Percentiles rank a stretch among this genome's conserved stretches.
Conservation (phyloP, 2,888 invertebrate genomes). For the Cacoxenus indagator region DNA sequence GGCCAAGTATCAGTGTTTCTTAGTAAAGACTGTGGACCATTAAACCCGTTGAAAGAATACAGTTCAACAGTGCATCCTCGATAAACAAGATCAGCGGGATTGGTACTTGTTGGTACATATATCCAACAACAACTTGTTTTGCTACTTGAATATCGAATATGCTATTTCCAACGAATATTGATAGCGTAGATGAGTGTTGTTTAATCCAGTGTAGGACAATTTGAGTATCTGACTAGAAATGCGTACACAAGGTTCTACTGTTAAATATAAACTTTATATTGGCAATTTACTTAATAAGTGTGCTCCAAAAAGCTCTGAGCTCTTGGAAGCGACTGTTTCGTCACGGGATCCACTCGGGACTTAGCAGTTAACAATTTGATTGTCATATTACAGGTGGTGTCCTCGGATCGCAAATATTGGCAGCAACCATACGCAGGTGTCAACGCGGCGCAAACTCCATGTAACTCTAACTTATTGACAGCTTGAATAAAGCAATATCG, state of each 20-base stretch:
- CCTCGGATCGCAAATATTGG: neutral
- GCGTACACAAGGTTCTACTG: neutral
- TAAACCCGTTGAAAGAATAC: neutral
- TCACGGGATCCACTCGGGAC: neutral
- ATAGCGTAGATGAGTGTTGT: neutral
- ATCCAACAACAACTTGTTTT: neutral
- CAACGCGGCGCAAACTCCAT: neutral
- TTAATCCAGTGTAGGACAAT: neutral
- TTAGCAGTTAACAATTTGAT: neutral
- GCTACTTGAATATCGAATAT: neutral
- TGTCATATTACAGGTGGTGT: neutral
- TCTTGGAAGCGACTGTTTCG: neutral
- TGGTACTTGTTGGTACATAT: neutral
- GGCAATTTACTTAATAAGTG: neutral
- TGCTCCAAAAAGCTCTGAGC: neutral
- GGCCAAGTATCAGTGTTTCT: neutral
- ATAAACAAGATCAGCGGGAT: neutral
- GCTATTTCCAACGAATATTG: neutral
- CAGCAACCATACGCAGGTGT: neutral
- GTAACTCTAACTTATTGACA: neutral
- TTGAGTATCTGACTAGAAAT: neutral
- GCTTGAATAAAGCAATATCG: neutral
- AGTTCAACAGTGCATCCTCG: neutral
- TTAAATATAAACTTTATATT: neutral
- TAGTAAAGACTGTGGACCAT: neutral